Evolutionary conservation across 2,888 invertebrate species (phyloP).

Genomic region (Drosophila testacea): DNA sequence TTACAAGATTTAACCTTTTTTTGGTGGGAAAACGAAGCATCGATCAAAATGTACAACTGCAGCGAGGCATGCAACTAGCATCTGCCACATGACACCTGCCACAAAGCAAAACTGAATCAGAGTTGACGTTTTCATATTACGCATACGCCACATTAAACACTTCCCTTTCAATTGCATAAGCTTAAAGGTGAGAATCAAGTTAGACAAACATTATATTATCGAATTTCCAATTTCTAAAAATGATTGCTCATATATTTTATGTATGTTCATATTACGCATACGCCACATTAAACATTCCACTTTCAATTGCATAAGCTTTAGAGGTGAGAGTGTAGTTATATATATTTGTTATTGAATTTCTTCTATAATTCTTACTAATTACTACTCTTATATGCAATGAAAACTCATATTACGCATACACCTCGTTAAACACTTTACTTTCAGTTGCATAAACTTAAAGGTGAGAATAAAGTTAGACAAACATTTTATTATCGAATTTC

Average conservation of each 20-base stretch:
- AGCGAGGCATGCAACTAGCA: not conserved
- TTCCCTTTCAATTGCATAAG: not conserved
- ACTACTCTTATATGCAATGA: too few species aligned
- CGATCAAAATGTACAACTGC: slow-evolving; percentile 18
- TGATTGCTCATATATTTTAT: too few species aligned
- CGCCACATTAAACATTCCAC: too few species aligned
- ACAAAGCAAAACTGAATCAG: not conserved
- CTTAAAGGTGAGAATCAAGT: not conserved
- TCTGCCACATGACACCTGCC: not conserved
- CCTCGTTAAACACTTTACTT: too few species aligned
- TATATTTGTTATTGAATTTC: too few species aligned
- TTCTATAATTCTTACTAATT: too few species aligned
- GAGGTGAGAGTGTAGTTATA: too few species aligned
- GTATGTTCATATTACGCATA: too few species aligned
- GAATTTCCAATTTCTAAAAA: too few species aligned
- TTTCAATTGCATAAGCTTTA: too few species aligned
- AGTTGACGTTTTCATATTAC: not conserved
- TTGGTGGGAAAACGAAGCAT: not conserved
- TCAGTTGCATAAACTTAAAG: not conserved
- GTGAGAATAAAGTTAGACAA: not conserved
- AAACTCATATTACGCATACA: too few species aligned
- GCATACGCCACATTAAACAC: not conserved
- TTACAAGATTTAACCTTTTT: not conserved
- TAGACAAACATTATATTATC: not conserved
- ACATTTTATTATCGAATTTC: not conserved